A percentile compares a stretch with the other conserved stretches of the same genome.
Evolutionary conservation across 2,113 vertebrate genomes (phyloP).

Genomic region (Murina feae): DNA sequence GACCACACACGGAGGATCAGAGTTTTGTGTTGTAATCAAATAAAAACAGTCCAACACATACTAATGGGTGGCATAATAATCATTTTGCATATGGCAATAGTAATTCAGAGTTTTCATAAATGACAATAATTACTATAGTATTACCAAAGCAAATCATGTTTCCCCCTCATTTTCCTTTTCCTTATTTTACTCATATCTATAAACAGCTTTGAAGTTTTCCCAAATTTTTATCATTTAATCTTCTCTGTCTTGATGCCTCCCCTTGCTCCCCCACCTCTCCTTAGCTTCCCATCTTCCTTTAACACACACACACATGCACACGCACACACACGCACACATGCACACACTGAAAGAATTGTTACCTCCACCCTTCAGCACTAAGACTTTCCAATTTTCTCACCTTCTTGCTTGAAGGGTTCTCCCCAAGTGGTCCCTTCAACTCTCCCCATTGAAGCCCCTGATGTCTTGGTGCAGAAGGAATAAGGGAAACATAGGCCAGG

Average conservation of each 20-base stretch:
- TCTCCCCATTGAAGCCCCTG: neutral
- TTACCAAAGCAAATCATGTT: neutral
- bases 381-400: neutral
- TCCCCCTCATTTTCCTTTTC: neutral
- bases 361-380: neutral
- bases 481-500: neutral
- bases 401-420: neutral
- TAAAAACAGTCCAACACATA: neutral
- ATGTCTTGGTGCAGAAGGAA: neutral
- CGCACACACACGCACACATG: neutral
- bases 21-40: neutral
- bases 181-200: neutral
- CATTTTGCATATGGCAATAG: neutral
- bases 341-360: neutral
- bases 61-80: neutral
- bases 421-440: neutral
- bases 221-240: no score
- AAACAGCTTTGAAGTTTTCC: neutral
- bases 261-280: accelerated
- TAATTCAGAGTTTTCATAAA: neutral
- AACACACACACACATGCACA: neutral
- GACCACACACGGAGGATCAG: neutral
- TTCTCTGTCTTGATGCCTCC: accelerated
- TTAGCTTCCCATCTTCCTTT: neutral
- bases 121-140: neutral